phyloP scores from a whole-genome alignment of 1,140 invertebrate genomes.

The Drosophila sucinea region DNA sequence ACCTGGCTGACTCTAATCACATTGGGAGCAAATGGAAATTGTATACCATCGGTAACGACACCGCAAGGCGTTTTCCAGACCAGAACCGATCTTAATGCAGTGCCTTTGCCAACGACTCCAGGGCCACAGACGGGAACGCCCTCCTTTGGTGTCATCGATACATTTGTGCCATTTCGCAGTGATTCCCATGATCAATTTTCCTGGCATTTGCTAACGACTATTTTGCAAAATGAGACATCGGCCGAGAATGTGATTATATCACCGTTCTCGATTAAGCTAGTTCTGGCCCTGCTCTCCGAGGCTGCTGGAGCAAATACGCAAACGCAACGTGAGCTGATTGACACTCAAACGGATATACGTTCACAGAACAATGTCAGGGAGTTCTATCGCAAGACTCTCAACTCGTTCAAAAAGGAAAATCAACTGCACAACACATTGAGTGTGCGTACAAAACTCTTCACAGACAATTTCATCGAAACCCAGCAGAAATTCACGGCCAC shows the following conservation, averaged over 20 bases:
- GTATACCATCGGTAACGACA: conserved; percentile 61
- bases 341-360: conserved; percentile 82
- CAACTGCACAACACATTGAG: conserved; percentile 70
- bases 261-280: conserved; percentile 90
- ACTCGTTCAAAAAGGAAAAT: conserved; percentile 83
- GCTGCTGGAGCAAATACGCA: conserved; percentile 87
- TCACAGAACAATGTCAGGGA: conserved; percentile 83
- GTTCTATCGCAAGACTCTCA: conserved; percentile 84
- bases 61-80: conserved; percentile 70
- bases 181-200: conserved; percentile 85
- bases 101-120: conserved; percentile 27
- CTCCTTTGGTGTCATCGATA: conserved; percentile 83
- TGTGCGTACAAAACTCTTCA: conserved; percentile 87
- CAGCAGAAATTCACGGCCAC: conserved; percentile 86
- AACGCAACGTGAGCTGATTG: conserved; percentile 85
- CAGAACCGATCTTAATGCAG: conserved; percentile 42
- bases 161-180: conserved; percentile 85
- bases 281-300: conserved; percentile 89
- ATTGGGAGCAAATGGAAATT: conserved; percentile 47
- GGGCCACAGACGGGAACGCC: background rate
- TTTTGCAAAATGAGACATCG: conserved; percentile 69
- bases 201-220: conserved; percentile 85
- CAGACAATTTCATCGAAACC: conserved; percentile 85
- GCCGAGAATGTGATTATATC: conserved; percentile 89
- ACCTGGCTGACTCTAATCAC: conserved; percentile 34